Base-by-base conservation (phyloP, 2,113 vertebrate species). In the Chascanopsetta lugubris region DNA sequence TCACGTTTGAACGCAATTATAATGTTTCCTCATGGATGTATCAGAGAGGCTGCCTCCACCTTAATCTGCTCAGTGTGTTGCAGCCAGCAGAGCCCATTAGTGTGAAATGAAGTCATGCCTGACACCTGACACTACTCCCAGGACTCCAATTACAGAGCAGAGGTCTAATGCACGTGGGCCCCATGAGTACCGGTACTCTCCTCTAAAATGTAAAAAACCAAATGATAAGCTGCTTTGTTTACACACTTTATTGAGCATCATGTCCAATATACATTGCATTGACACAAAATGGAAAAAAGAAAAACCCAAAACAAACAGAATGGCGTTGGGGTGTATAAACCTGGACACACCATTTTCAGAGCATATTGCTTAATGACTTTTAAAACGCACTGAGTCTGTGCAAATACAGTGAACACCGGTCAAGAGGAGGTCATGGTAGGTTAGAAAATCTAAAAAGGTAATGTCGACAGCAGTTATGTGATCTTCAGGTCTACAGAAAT, bases 381-480 rank as follows among this genome's bases (percentile, higher is more conserved):
- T 88, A 83, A 87, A 83, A 89, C 76, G 87, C 89, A 88, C 83
- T 45, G 59, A 87, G 85, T 87, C 84, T 87, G 87, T 86, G 83
- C 81, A 86, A 89, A 89, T 82, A 92, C 89, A 92, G 91, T 91
- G 89, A 88, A 88, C 83, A 91, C 89, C 89, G 88, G 88, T 92
- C 89, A 86, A n/a, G 88, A 87, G 83, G 85, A 85, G 89, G 86
- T 89, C 78, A 87, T 87, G 87, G 70, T 79, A 78, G 78, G 82
- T 87, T 81, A 79, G 77, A 81, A 84, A 79, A 84, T 63, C 83
- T 61, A 65, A 79, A 82, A 90, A 72, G 68, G 59, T 82, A 75
- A 84, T 69, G 81, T 81, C 62, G 30, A 84, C 82, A 84, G 80
- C 80, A 86, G 79, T 75, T 62, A 70, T 63, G 77, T 85, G 70